Percentiles rank a stretch among this genome's conserved stretches.
Evolutionary conservation across 2,888 invertebrate species (phyloP).

Genomic region (Hartigia nigra): DNA sequence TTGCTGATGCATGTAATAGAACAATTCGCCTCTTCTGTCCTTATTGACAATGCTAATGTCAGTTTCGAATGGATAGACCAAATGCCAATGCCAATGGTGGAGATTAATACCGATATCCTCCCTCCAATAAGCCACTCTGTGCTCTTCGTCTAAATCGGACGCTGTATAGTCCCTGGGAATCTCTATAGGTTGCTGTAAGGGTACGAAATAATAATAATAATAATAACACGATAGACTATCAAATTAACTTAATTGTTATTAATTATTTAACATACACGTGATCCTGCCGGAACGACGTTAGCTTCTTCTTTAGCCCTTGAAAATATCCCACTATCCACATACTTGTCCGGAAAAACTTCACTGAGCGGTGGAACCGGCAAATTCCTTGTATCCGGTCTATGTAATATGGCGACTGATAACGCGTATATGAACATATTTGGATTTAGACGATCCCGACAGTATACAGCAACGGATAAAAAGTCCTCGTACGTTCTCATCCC

Average conservation of each 20-base stretch:
- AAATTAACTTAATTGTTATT: not conserved
- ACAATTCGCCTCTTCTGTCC: conserved; percentile 81
- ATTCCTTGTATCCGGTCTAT: conserved; percentile 78
- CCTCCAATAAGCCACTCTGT: conserved; percentile 84
- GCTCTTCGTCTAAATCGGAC: conserved; percentile 79
- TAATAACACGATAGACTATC: not conserved
- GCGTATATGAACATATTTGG: conserved; percentile 85
- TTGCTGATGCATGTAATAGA: conserved; percentile 85
- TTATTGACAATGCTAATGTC: conserved; percentile 76
- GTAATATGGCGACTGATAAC: conserved; percentile 79
- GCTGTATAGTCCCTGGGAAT: conserved; percentile 83
- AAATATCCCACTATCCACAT: conserved; percentile 80
- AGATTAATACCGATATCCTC: conserved; percentile 88
- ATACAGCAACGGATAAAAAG: conserved; percentile 77
- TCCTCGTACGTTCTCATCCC: conserved; percentile 79
- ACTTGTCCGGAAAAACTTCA: conserved; percentile 85
- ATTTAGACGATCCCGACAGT: conserved; percentile 79
- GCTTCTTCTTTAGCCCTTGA: conserved; percentile 77
- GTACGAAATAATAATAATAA: not conserved
- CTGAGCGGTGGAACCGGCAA: conserved; percentile 79
- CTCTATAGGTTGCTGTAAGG: conserved; percentile 71
- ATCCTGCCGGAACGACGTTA: conserved; percentile 71
- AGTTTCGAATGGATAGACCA: conserved; percentile 84
- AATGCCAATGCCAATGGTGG: conserved; percentile 94
- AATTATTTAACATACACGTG: conserved; percentile 68